Percentiles rank a stretch among this genome's conserved stretches.
Conservation (phyloP, 2,113 vertebrate species). For the Synodontis membranacea region DNA sequence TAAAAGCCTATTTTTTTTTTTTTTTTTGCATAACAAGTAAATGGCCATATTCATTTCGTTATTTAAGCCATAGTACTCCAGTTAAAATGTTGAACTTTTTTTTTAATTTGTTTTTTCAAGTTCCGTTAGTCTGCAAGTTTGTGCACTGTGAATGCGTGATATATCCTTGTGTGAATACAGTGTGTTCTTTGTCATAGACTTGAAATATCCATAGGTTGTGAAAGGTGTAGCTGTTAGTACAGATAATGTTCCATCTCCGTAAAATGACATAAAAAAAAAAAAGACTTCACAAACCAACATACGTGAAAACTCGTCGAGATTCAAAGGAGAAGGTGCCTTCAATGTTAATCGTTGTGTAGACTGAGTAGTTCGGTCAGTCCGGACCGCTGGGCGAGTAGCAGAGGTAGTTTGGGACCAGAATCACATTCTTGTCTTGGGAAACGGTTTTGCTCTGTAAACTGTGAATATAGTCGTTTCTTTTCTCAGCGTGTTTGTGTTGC, state of each 20-base stretch:
- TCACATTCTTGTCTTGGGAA: slow-evolving; percentile 7
- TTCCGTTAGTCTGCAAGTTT: slow-evolving; percentile 89
- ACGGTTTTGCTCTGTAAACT: slow-evolving; percentile 45
- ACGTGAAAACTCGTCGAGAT: background rate
- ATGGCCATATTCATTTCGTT: slow-evolving; percentile 50
- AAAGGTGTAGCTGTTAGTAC: slow-evolving; percentile 86
- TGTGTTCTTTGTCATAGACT: slow-evolving; percentile 92
- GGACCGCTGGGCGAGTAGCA: slow-evolving; percentile 1
- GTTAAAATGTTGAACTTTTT: slow-evolving; percentile 45
- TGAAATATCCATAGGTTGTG: slow-evolving; percentile 88
- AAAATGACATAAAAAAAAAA: slow-evolving; percentile 26
- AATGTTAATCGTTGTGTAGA: slow-evolving; percentile 45
- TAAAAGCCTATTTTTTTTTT: background rate
- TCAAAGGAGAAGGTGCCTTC: slow-evolving; percentile 71
- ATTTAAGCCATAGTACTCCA: slow-evolving; percentile 61
- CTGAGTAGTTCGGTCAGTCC: background rate
- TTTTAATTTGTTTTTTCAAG: background rate
- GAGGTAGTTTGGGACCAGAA: background rate
- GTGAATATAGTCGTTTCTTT: slow-evolving; percentile 46
- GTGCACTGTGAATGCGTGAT: slow-evolving; percentile 93
- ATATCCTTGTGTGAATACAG: slow-evolving; percentile 87
- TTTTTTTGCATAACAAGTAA: slow-evolving; percentile 45
- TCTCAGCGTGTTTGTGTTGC: slow-evolving; percentile 21
- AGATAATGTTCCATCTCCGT: slow-evolving; percentile 64
- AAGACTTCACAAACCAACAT: background rate